phyloP scores from a whole-genome alignment of 2,797 vertebrate genomes.

The Sebastes minor region DNA sequence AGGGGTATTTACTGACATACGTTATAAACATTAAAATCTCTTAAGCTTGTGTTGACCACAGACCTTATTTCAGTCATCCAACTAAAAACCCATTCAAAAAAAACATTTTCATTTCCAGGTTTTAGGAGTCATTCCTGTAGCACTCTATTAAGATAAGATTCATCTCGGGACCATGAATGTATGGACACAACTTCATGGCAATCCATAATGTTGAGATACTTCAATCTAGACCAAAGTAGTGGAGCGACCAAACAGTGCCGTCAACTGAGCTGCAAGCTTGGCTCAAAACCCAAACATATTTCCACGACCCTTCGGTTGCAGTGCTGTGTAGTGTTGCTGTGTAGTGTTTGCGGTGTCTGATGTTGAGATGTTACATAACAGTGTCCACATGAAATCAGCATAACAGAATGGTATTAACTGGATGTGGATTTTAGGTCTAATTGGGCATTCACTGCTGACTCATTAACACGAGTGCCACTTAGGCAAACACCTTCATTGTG shows the following conservation, averaged over 20 bases:
- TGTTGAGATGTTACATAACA: neutral
- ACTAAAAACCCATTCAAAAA: no score
- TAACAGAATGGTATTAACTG: slow-evolving; percentile 22
- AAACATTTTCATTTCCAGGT: no score
- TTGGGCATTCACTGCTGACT: slow-evolving; percentile 35
- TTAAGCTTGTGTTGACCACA: no score
- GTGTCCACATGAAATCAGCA: slow-evolving; percentile 15
- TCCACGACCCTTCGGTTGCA: neutral
- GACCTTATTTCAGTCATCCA: no score
- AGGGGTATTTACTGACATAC: no score
- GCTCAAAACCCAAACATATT: neutral
- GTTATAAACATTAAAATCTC: no score
- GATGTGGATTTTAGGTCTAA: slow-evolving; percentile 32
- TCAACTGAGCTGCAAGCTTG: no score
- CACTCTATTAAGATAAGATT: neutral
- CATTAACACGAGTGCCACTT: slow-evolving; percentile 53
- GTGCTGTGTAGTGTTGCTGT: no score
- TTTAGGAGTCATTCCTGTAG: no score
- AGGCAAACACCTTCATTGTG: slow-evolving; percentile 46
- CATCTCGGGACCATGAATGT: neutral
- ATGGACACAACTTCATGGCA: neutral
- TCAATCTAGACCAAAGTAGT: neutral
- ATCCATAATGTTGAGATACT: neutral
- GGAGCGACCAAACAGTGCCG: neutral
- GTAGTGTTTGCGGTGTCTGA: neutral